Evolutionary conservation across 1,140 invertebrate genomes (phyloP), one percentile per base, ranked within the genome.

Genomic region (Trichoplusia ni): DNA sequence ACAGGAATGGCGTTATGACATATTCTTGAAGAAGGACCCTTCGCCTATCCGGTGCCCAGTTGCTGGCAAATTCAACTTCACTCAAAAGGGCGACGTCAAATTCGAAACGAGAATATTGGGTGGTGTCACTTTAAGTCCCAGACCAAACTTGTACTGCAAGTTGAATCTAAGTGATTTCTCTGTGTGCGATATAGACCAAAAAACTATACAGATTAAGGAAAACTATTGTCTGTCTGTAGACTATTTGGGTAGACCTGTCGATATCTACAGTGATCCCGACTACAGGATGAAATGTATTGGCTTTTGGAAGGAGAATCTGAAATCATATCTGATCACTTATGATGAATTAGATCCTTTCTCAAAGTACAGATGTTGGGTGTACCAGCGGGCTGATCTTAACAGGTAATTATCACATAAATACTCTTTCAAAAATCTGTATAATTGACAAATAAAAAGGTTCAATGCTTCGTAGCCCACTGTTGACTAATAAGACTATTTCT

Each of bases 221-320:
- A 98, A 96, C 67, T 98, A 98, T 74, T 99, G 98, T 85, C 91
- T 98, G 3, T 96, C 97, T n/a, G 97, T 99, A 2, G 98, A 99
- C 91, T 95, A 99, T 90, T 93, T 97, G 72, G 98, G 97, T 53
- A 92, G 95, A 76, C 98, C 98, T 4, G 95, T 98, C 23, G 98
- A 98, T 90, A 98, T 98, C 83, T 98, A 98, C 92, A 97, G 96
- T 92, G 96, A 98, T 78, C 97, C 98, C 7, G 98, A 99, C 93
- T 98, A 99, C 77, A 95, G 95, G 82, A 95, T 99, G 94, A 97
- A 98, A 81, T 99, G 98, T 86, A 98, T 99, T 75, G 98, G 98
- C 1, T 99, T 94, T 86, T 99, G 97, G 97, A 98, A 99, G 87
- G 98, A 99, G 85, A 99, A 99, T 93, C 92, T 99, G 0, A 98